A percentile compares a stretch with the other conserved stretches of the same genome.
Evolutionary conservation across 2,113 vertebrate genomes (phyloP).

Genomic region (Hiodon tergisus): DNA sequence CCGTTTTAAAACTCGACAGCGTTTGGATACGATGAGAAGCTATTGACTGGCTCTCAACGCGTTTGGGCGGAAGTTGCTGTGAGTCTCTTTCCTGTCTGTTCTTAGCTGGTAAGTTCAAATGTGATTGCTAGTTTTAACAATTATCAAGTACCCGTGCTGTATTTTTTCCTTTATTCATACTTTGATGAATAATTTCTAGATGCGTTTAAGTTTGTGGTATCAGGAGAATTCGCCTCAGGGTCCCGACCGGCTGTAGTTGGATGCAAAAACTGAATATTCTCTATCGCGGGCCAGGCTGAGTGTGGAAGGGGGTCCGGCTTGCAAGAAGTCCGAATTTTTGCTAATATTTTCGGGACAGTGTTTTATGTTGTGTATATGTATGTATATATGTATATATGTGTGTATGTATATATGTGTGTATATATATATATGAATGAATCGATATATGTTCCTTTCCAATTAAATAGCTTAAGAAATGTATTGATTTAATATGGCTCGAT

Average conservation of each 20-base stretch:
- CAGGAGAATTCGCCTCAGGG: neutral
- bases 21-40: slow-evolving; percentile 9
- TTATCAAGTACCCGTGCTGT: neutral
- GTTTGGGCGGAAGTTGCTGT: slow-evolving; percentile 43
- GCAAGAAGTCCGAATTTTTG: neutral
- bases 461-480: neutral
- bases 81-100: slow-evolving; percentile 44
- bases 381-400: neutral
- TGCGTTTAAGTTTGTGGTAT: neutral
- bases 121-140: slow-evolving; percentile 24
- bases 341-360: neutral
- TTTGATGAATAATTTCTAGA: neutral
- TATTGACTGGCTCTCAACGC: neutral
- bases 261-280: no score
- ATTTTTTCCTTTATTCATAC: neutral
- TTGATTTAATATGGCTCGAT: no score
- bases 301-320: neutral
- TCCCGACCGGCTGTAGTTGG: no score
- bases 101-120: slow-evolving; percentile 45
- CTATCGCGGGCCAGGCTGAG: neutral
- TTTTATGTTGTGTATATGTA: neutral
- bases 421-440: neutral
- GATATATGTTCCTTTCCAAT: neutral
- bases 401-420: neutral
- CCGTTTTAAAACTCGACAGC: neutral